A percentile compares a stretch with the other conserved stretches of the same genome.
Evolutionary conservation across 53 echinoderm and acorn worm genomes (phyloP).

Genomic region (Holothuria leucospilota): DNA sequence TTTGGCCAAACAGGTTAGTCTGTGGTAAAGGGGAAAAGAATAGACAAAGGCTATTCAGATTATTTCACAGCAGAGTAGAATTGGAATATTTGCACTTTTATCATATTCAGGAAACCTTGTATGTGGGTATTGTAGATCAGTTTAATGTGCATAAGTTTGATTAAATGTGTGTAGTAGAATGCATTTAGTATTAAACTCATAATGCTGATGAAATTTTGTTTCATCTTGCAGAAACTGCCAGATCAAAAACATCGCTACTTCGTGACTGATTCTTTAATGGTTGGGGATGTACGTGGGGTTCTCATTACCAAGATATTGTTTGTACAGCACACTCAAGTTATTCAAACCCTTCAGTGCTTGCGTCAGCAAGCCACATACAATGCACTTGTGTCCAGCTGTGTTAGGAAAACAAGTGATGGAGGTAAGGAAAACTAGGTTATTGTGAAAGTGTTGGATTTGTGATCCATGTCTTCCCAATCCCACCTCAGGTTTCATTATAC

Average conservation of each 20-base stretch:
- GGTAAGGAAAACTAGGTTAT: slow-evolving; percentile 48
- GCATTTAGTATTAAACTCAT: too few species aligned
- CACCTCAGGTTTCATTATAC: neutral
- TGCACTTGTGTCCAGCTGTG: slow-evolving; percentile 95
- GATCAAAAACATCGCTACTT: slow-evolving; percentile 96
- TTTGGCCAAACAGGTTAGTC: too few species aligned
- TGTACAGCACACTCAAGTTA: slow-evolving; percentile 72
- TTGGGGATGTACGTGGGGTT: slow-evolving; percentile 76
- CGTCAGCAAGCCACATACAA: slow-evolving; percentile 96
- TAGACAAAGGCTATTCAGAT: too few species aligned
- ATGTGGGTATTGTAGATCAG: too few species aligned
- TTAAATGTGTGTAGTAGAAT: too few species aligned
- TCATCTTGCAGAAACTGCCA: slow-evolving; percentile 68
- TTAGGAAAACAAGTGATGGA: slow-evolving; percentile 69
- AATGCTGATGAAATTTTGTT: too few species aligned
- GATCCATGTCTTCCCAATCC: neutral
- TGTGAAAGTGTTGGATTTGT: neutral
- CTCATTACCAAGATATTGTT: slow-evolving; percentile 85
- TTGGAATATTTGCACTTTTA: too few species aligned
- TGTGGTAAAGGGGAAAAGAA: too few species aligned
- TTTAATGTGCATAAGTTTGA: too few species aligned
- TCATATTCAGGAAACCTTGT: too few species aligned
- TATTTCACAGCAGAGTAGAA: too few species aligned
- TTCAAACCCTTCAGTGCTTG: slow-evolving; percentile 67
- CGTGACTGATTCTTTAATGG: slow-evolving; percentile 81